Evolutionary conservation across 2,797 vertebrate genomes (phyloP), one percentile per base, ranked within the genome.

Genomic region (Peromyscus eremicus): DNA sequence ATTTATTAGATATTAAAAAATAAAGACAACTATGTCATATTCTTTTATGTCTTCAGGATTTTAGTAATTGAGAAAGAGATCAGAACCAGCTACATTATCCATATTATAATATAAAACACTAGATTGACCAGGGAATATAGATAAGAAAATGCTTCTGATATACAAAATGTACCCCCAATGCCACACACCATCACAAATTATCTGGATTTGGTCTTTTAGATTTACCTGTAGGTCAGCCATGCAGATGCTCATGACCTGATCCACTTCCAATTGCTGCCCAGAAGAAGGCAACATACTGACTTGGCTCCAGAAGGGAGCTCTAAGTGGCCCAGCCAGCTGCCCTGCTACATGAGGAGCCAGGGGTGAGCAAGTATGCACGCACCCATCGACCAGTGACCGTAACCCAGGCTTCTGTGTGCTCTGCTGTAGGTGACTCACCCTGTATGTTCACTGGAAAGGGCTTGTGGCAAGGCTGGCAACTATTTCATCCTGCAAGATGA

Each of bases 61-160:
- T 93, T 89, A 80, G 12, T 92, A 37, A 89, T 71, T 57, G 21
- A 94, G 21, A 76, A 85, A 60, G 19, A 23, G 80, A 71, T 82
- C 43, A 93, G 57, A 92, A 71, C n/a, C n/a, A 49, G 27, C 87
- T 91, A 81, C 14, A 57, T 43, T 71, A 64, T 77, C 68, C 73
- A 3, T 43, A 34, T 90, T 70, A 57, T 71, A 70, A 81, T 9
- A 49, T 11, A 92, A 8, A 5, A 34, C 11, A 55, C 37, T n/a
- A 25, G 40, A 14, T 34, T 89, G 52, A 10, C 81, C 88, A 82
- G 40, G 87, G 64, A 87, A n/a, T 96, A 66, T 49, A 37, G 40
- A 75, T 90, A 90, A 21, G 37, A 16, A 10, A 91, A 80, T 91
- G 9, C 5, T 25, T 89, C 90, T 91, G 46, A 37, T 75, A 46